Conservation (phyloP, 2,888 invertebrate species). For the Apantesis nais region DNA sequence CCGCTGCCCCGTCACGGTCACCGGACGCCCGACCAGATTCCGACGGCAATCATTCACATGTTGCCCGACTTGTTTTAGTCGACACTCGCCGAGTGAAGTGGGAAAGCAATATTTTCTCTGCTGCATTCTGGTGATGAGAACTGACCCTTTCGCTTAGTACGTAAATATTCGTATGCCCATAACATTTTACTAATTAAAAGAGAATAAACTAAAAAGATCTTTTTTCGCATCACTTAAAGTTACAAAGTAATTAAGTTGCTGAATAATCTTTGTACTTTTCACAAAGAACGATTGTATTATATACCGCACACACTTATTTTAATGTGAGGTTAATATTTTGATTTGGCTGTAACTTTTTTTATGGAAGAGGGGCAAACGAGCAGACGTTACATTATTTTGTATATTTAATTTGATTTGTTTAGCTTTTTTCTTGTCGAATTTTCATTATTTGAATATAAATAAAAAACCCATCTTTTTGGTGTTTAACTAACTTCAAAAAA, state of each 20-base stretch:
- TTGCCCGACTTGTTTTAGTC: slow-evolving; percentile 40
- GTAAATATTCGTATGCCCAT: background rate
- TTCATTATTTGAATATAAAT: too few species aligned
- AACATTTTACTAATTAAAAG: background rate
- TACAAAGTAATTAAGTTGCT: too few species aligned
- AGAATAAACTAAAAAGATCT: background rate
- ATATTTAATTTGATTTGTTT: too few species aligned
- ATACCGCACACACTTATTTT: background rate
- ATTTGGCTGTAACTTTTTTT: background rate
- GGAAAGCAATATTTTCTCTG: slow-evolving; percentile 43
- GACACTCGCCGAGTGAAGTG: slow-evolving; percentile 34
- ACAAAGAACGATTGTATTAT: background rate
- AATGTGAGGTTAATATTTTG: background rate
- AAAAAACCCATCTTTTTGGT: background rate
- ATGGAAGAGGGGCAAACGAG: too few species aligned
- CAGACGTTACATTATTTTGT: background rate
- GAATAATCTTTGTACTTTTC: background rate
- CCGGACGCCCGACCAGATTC: slow-evolving; percentile 51
- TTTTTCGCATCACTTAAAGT: too few species aligned
- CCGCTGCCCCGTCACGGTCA: slow-evolving; percentile 38
- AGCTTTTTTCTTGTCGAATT: too few species aligned
- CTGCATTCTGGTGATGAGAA: slow-evolving; percentile 44
- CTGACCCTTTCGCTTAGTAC: slow-evolving; percentile 2
- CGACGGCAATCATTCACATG: slow-evolving; percentile 26
- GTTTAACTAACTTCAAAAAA: background rate